A percentile compares a stretch with the other conserved stretches of the same genome.
These are phyloP conservation scores for Notolabrus celidotus DNA, from an alignment of 2,797 vertebrate species.

Conservation along the genomic window DNA sequence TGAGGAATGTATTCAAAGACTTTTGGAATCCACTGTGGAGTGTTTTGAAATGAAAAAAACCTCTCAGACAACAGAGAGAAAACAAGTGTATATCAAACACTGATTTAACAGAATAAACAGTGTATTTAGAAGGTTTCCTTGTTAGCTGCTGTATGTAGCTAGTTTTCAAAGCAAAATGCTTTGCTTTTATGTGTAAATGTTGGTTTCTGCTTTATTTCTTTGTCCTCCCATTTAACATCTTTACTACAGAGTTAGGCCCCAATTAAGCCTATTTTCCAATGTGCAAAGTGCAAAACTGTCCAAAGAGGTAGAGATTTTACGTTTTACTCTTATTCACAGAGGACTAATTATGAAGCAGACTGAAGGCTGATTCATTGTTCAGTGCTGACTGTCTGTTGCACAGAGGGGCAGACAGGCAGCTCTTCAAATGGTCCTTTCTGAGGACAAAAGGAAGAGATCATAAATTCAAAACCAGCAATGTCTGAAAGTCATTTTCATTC, in stretches of 20 bases:
- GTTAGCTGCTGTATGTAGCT: constrained; percentile 14
- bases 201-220: constrained; percentile 16
- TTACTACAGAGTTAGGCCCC: constrained; percentile 18
- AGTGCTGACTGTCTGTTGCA: neutral
- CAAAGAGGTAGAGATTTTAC: constrained; percentile 35
- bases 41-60: constrained; percentile 6
- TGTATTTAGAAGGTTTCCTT: constrained; percentile 25
- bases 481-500: constrained; percentile 29
- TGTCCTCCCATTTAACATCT: constrained; percentile 8
- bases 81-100: constrained; percentile 11
- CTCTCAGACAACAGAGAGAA: constrained; percentile 1
- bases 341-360: constrained; percentile 53
- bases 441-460: constrained; percentile 31
- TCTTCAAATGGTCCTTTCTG: constrained; percentile 19
- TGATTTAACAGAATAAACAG: constrained; percentile 35
- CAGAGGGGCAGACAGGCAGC: constrained; percentile 22
- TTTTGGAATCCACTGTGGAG: neutral
- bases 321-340: constrained; percentile 28
- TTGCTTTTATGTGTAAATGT: constrained; percentile 36
- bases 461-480: constrained; percentile 23
- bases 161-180: constrained; percentile 46
- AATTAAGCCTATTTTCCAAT: constrained; percentile 54
- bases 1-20: neutral
- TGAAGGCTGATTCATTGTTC: constrained; percentile 30
- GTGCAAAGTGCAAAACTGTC: constrained; percentile 38